Percentiles rank a stretch among this genome's conserved stretches.
phyloP scores from a whole-genome alignment of 2,888 invertebrate genomes.

The Erebia palarica region DNA sequence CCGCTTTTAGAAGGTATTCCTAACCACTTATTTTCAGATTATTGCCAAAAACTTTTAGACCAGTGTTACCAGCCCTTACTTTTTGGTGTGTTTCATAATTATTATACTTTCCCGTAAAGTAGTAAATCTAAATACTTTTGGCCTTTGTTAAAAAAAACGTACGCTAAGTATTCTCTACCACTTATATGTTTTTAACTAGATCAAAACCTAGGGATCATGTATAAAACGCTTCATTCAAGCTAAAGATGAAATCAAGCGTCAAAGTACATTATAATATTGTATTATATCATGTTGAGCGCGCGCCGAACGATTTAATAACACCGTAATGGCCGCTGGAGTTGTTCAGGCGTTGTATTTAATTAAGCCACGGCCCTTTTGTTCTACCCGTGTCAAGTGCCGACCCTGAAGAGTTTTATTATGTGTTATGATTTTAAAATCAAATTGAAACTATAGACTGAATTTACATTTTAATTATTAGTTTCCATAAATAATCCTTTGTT shows the following conservation, averaged over 20 bases:
- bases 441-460: conserved; percentile 2
- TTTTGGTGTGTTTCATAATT: too few relatives aligned
- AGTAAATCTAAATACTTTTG: too few relatives aligned
- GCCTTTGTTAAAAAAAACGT: too few relatives aligned
- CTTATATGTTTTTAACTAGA: too few relatives aligned
- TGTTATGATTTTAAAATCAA: conserved; percentile 58
- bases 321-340: conserved; percentile 72
- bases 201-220: too few relatives aligned
- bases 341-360: conserved; percentile 73
- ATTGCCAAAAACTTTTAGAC: background rate
- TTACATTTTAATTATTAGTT: too few relatives aligned
- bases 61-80: background rate
- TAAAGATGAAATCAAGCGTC: too few relatives aligned
- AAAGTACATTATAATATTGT: too few relatives aligned
- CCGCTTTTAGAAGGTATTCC: background rate
- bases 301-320: conserved; percentile 80
- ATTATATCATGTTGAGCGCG: conserved; percentile 51
- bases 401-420: conserved; percentile 66
- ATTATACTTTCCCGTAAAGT: too few relatives aligned
- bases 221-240: too few relatives aligned
- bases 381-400: conserved; percentile 52
- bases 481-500: too few relatives aligned
- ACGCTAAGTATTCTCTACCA: too few relatives aligned
- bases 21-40: background rate
- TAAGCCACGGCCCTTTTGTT: conserved; percentile 68